Percentiles rank a stretch among this genome's conserved stretches.
Conservation (phyloP, 2,113 vertebrate genomes). For the Calidris pygmaea region DNA sequence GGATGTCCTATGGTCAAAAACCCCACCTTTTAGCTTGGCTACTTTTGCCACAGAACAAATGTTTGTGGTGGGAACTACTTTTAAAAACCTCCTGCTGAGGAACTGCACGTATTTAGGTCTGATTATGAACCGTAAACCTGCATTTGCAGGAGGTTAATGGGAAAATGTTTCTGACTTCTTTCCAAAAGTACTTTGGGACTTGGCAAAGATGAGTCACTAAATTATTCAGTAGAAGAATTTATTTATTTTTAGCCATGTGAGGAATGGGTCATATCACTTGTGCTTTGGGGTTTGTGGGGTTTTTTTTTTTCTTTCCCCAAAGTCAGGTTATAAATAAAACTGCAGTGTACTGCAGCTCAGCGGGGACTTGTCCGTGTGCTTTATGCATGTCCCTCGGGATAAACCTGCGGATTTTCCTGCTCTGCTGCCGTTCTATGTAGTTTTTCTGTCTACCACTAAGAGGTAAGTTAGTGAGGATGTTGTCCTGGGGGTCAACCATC, state of each 20-base stretch:
- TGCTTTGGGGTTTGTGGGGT: not conserved
- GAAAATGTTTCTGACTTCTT: not conserved
- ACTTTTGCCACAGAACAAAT: not conserved
- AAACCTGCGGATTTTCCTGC: not conserved
- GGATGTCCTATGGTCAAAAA: no score
- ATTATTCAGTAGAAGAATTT: not conserved
- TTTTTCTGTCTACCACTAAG: not conserved
- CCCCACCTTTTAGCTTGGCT: no score
- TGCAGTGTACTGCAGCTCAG: not conserved
- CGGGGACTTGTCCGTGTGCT: not conserved
- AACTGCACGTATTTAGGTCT: not conserved
- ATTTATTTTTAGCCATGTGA: not conserved
- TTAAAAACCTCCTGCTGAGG: not conserved
- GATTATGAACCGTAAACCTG: not conserved
- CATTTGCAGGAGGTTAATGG: not conserved
- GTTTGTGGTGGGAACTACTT: not conserved
- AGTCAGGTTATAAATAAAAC: not conserved
- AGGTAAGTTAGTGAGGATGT: rapidly evolving
- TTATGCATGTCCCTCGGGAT: rapidly evolving
- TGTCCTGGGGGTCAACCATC: not conserved
- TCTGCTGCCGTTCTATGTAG: not conserved
- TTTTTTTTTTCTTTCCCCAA: not conserved
- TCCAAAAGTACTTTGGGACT: not conserved
- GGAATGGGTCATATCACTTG: not conserved
- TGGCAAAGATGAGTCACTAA: not conserved